Conservation (phyloP, 1,140 invertebrate genomes). For the Zophobas morio region DNA sequence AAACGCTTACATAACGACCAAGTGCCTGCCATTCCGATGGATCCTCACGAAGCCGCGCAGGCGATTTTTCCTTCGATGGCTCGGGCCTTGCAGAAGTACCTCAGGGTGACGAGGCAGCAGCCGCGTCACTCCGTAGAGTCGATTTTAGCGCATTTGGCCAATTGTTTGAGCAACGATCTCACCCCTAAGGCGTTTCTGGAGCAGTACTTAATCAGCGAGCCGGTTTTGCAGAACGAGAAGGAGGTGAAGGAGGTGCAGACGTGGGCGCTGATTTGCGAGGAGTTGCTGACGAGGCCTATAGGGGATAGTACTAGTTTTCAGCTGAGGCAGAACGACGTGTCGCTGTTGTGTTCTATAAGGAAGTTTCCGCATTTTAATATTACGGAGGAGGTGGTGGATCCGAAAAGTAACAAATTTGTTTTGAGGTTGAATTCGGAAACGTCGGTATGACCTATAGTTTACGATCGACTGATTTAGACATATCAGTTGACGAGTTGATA, state of each 20-base stretch:
- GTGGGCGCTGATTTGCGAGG: slow-evolving; percentile 95
- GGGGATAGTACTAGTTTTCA: slow-evolving; percentile 89
- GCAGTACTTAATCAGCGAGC: slow-evolving; percentile 84
- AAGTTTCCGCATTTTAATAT: slow-evolving; percentile 93
- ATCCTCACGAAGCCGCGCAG: slow-evolving; percentile 95
- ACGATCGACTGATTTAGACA: slow-evolving; percentile 65
- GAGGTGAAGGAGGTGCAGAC: slow-evolving; percentile 84
- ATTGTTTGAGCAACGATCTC: slow-evolving; percentile 92
- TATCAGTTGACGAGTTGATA: slow-evolving; percentile 11
- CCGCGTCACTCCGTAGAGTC: slow-evolving; percentile 95
- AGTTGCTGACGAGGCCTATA: slow-evolving; percentile 87
- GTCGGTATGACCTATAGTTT: slow-evolving; percentile 84
- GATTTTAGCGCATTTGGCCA: slow-evolving; percentile 88
- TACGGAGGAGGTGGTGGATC: slow-evolving; percentile 95
- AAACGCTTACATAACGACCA: slow-evolving; percentile 82
- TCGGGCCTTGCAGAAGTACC: slow-evolving; percentile 94
- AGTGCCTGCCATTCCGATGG: slow-evolving; percentile 81
- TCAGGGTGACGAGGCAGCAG: slow-evolving; percentile 95
- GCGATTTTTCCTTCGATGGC: slow-evolving; percentile 98
- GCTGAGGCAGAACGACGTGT: slow-evolving; percentile 93
- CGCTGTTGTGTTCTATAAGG: slow-evolving; percentile 88
- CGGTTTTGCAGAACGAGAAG: slow-evolving; percentile 85
- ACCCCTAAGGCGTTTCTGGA: slow-evolving; percentile 95
- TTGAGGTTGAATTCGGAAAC: slow-evolving; percentile 96
- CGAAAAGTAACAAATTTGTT: slow-evolving; percentile 96